These are phyloP conservation scores for Bembecia ichneumoniformis DNA, from an alignment of 2,888 invertebrate species.

Conservation along the genomic window DNA sequence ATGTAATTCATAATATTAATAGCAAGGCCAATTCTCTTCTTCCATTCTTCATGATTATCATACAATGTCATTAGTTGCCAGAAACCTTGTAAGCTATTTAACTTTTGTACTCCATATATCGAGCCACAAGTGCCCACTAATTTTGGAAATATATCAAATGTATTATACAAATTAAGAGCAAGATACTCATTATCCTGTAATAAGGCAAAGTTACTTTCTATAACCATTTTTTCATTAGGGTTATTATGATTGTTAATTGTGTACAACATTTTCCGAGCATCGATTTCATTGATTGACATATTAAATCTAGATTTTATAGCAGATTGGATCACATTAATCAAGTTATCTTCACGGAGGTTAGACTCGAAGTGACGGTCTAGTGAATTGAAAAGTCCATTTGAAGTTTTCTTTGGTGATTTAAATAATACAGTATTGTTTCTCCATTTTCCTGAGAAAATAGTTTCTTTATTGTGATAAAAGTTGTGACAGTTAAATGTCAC, in stretches of 20 bases:
- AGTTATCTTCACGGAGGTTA: conserved; percentile 62
- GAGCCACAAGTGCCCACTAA: conserved; percentile 77
- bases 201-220: conserved; percentile 75
- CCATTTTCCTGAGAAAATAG: conserved; percentile 74
- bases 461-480: conserved; percentile 74
- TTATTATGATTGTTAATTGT: conserved; percentile 53
- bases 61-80: conserved; percentile 64
- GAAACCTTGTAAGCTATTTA: conserved; percentile 67
- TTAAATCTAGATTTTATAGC: conserved; percentile 68
- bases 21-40: conserved; percentile 66
- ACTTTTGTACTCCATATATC: conserved; percentile 76
- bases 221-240: conserved; percentile 52
- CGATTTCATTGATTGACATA: conserved; percentile 57
- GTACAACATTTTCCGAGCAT: conserved; percentile 53
- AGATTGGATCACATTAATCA: conserved; percentile 61
- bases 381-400: conserved; percentile 52
- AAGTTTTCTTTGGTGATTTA: conserved; percentile 58
- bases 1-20: conserved; percentile 75
- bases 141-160: conserved; percentile 75
- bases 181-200: conserved; percentile 79
- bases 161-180: conserved; percentile 70
- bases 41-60: conserved; percentile 72
- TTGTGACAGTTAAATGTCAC: conserved; percentile 74
- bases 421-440: conserved; percentile 71
- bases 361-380: conserved; percentile 40